A percentile compares a stretch with the other conserved stretches of the same genome.
These are phyloP conservation scores for Antheraea mylitta DNA, from an alignment of 1,140 invertebrate genomes.

Conservation along the genomic window DNA sequence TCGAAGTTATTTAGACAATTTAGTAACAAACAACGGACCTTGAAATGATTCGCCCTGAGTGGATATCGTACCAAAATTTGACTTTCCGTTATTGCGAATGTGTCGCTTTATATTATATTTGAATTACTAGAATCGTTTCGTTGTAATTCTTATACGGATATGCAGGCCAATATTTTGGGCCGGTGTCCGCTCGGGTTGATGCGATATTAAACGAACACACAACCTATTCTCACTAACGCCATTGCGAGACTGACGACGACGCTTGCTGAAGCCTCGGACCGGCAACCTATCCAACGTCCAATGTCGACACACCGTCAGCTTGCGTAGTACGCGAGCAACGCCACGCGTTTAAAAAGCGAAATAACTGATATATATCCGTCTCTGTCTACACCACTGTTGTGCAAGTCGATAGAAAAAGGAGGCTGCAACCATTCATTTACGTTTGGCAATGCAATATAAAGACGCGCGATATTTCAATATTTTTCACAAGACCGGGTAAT, in stretches of 20 bases:
- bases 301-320: conserved; percentile 77
- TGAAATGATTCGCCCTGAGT: conserved; percentile 77
- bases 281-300: conserved; percentile 74
- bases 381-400: conserved; percentile 38
- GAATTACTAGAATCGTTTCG: conserved; percentile 70
- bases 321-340: conserved; percentile 75
- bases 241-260: conserved; percentile 74
- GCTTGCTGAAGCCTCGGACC: conserved; percentile 64
- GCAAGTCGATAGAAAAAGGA: conserved; percentile 39
- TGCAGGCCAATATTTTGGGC: conserved; percentile 79
- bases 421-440: conserved; percentile 72
- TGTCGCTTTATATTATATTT: conserved; percentile 43
- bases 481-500: conserved; percentile 56
- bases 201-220: conserved; percentile 73
- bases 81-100: conserved; percentile 69
- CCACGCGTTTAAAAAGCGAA: conserved; percentile 58
- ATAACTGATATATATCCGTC: conserved; percentile 33
- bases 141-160: conserved; percentile 71
- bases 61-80: conserved; percentile 79
- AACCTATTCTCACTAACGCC: conserved; percentile 70
- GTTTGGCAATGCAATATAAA: conserved; percentile 71
- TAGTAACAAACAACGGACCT: conserved; percentile 77
- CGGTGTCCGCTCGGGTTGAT: conserved; percentile 78
- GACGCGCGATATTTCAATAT: conserved; percentile 56
- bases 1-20: conserved; percentile 63